Evolutionary conservation across 2,113 vertebrate genomes (phyloP).

Genomic region (Muntiacus muntjak): DNA sequence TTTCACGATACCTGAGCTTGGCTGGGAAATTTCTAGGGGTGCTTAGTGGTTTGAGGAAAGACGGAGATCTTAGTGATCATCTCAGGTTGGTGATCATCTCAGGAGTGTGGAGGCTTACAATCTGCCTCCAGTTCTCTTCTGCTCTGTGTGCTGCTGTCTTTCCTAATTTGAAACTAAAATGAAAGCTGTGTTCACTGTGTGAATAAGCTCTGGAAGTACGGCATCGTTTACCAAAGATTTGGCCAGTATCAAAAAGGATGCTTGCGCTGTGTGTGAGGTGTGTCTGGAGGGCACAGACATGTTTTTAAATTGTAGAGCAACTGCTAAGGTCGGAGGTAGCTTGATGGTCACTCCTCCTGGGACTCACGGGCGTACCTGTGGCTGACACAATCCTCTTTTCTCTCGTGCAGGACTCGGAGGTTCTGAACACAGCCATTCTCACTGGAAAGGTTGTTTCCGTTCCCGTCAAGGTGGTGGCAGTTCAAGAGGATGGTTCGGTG

Average conservation of each 20-base stretch:
- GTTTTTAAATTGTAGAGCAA: fast-evolving
- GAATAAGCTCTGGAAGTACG: neutral
- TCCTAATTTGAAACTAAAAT: neutral
- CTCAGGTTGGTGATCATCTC: neutral
- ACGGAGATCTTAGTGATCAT: neutral
- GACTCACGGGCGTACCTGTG: fast-evolving
- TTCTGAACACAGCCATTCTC: conserved; percentile 83
- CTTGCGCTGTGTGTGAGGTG: fast-evolving
- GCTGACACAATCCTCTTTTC: neutral
- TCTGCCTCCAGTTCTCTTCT: neutral
- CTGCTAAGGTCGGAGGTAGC: fast-evolving
- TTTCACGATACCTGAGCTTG: fast-evolving
- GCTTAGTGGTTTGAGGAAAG: too few relatives aligned
- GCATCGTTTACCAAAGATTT: neutral
- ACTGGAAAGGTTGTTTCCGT: conserved; percentile 78
- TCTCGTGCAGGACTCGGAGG: conserved; percentile 70
- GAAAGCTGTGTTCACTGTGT: neutral
- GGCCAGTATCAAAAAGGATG: neutral
- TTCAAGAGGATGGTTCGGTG: conserved; percentile 81
- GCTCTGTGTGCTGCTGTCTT: neutral
- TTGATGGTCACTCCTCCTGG: fast-evolving
- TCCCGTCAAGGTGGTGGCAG: conserved; percentile 79
- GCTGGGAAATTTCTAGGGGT: neutral
- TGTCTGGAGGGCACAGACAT: neutral
- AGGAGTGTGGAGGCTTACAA: neutral